These are phyloP conservation scores for Actias luna DNA, from an alignment of 2,888 invertebrate genomes.

Conservation along the genomic window DNA sequence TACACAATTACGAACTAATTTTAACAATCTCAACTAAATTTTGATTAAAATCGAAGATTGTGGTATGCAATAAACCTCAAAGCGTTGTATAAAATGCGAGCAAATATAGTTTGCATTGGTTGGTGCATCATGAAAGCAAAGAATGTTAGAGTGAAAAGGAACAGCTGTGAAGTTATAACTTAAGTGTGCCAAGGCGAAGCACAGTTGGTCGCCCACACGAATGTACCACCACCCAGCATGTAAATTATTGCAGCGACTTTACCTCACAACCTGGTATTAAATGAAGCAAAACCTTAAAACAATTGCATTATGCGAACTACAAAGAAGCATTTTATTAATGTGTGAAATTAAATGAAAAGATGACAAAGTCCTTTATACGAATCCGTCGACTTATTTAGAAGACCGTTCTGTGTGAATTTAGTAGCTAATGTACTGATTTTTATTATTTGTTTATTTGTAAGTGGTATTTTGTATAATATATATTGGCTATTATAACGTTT, in stretches of 20 bases:
- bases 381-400: too few relatives aligned
- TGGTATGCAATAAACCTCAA: neutral
- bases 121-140: conserved; percentile 16
- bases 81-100: neutral
- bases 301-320: neutral
- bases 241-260: neutral
- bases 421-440: too few relatives aligned
- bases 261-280: neutral
- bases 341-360: too few relatives aligned
- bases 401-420: too few relatives aligned
- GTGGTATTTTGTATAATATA: too few relatives aligned
- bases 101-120: conserved; percentile 5
- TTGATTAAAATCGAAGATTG: neutral
- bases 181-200: conserved; percentile 50
- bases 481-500: too few relatives aligned
- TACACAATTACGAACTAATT: neutral
- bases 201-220: conserved; percentile 34
- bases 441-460: too few relatives aligned
- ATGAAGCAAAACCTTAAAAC: neutral
- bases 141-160: conserved; percentile 35
- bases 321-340: neutral
- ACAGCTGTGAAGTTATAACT: conserved; percentile 44
- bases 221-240: conserved; percentile 18
- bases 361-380: too few relatives aligned
- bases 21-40: neutral